A percentile compares a stretch with the other conserved stretches of the same genome.
These are phyloP conservation scores for Pangasius mekongensis DNA, from an alignment of 2,797 vertebrate species.

Conservation along the genomic window DNA sequence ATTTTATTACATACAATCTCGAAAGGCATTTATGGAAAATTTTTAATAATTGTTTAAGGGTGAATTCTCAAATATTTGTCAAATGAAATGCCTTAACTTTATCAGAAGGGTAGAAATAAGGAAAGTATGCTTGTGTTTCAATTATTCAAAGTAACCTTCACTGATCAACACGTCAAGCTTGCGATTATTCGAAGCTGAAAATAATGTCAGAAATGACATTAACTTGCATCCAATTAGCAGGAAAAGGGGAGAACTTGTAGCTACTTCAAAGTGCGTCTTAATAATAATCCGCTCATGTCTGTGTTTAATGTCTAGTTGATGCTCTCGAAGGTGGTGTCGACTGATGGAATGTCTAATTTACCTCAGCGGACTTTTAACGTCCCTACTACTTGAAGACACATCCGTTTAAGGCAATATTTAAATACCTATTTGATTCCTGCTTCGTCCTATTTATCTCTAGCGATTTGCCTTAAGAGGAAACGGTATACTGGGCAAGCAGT, in stretches of 20 bases:
- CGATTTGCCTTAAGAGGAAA: slow-evolving; percentile 59
- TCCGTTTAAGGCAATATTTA: slow-evolving; percentile 62
- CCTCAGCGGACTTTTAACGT: slow-evolving; percentile 61
- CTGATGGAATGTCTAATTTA: slow-evolving; percentile 61
- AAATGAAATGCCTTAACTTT: slow-evolving; percentile 76
- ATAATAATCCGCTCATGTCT: slow-evolving; percentile 39
- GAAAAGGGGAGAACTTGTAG: slow-evolving; percentile 44
- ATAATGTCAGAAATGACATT: neutral
- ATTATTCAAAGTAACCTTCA: neutral
- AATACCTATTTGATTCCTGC: slow-evolving; percentile 55
- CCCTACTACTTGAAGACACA: slow-evolving; percentile 65
- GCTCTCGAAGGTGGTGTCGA: slow-evolving; percentile 52
- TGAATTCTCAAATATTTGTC: slow-evolving; percentile 53
- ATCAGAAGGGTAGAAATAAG: slow-evolving; percentile 55
- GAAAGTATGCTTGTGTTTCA: neutral
- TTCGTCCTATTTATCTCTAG: slow-evolving; percentile 53
- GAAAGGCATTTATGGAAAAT: neutral
- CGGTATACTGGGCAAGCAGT: slow-evolving; percentile 35
- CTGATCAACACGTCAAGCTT: slow-evolving; percentile 1
- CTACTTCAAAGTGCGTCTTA: slow-evolving; percentile 53
- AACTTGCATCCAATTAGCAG: neutral
- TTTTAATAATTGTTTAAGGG: no score
- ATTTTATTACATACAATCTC: neutral
- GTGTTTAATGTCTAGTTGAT: slow-evolving; percentile 38
- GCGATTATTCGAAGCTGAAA: neutral